A percentile compares a stretch with the other conserved stretches of the same genome.
Conservation (phyloP, 2,113 vertebrate species). For the Prionailurus viverrinus region DNA sequence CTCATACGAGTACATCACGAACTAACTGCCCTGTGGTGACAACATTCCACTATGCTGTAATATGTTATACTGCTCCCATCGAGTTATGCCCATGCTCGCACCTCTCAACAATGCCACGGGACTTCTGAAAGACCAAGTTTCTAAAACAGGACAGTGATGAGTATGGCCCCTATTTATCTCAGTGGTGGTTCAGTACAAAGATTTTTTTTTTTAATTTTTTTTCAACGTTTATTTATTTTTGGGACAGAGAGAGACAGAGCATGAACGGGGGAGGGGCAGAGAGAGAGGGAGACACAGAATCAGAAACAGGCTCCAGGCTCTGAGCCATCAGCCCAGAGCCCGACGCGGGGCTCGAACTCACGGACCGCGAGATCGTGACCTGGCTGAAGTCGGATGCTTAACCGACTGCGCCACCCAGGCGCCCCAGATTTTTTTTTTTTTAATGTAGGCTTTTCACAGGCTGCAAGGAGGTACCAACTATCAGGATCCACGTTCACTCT, state of each 20-base stretch:
- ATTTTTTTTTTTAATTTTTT: neutral
- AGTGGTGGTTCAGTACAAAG: neutral
- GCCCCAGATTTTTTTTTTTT: neutral
- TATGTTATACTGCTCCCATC: neutral
- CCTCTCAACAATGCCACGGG: neutral
- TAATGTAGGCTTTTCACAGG: neutral
- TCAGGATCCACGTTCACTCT: neutral
- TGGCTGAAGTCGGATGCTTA: too few relatives aligned
- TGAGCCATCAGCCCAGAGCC: too few relatives aligned
- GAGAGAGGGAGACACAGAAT: too few relatives aligned
- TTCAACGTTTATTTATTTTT: too few relatives aligned
- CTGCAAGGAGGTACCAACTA: neutral
- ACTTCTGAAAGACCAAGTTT: neutral
- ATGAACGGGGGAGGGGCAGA: too few relatives aligned
- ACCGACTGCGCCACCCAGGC: too few relatives aligned
- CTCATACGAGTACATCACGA: neutral
- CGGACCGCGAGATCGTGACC: too few relatives aligned
- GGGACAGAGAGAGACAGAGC: too few relatives aligned
- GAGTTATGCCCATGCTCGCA: fast-evolving
- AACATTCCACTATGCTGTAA: neutral
- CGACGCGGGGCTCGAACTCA: too few relatives aligned
- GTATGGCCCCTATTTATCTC: neutral
- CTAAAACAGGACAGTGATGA: neutral
- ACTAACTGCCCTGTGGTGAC: neutral
- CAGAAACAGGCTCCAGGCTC: too few relatives aligned